phyloP scores from a whole-genome alignment of 2,113 vertebrate species.

The Crotalus tigris region DNA sequence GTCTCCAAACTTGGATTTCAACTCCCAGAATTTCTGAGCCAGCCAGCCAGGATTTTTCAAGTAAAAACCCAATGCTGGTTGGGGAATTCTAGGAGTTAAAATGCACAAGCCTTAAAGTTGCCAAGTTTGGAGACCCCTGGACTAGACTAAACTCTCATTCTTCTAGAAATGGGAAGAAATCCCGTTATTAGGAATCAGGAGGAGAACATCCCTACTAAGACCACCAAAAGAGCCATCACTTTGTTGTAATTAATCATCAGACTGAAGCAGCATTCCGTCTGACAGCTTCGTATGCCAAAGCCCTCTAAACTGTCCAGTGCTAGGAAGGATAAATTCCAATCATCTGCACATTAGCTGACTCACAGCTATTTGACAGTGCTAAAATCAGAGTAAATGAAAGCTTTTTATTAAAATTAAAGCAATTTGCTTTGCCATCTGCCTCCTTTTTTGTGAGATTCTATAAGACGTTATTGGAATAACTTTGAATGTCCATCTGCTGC shows the following conservation, averaged over 20 bases:
- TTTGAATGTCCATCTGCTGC: neutral
- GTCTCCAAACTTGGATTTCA: neutral
- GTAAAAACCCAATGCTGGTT: neutral
- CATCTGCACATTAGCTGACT: conserved; percentile 37
- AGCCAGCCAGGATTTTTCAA: neutral
- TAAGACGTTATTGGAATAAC: neutral
- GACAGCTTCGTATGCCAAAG: neutral
- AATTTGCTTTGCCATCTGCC: conserved; percentile 41
- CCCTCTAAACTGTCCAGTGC: neutral
- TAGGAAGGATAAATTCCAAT: conserved; percentile 18
- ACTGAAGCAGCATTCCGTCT: neutral
- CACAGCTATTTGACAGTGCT: conserved; percentile 24
- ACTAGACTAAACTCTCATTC: neutral
- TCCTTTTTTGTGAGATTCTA: conserved; percentile 23
- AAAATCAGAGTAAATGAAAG: conserved; percentile 37
- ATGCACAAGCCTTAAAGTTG: neutral
- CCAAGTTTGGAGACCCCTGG: neutral
- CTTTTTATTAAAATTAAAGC: conserved; percentile 46
- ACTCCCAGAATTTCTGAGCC: neutral
- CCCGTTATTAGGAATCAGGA: neutral
- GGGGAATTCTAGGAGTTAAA: neutral
- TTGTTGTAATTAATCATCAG: neutral
- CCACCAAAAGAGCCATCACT: neutral
- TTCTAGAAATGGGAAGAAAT: neutral
- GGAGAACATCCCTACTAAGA: neutral